These are phyloP conservation scores for Pavo muticus DNA, from an alignment of 2,113 vertebrate genomes.

Conservation along the genomic window DNA sequence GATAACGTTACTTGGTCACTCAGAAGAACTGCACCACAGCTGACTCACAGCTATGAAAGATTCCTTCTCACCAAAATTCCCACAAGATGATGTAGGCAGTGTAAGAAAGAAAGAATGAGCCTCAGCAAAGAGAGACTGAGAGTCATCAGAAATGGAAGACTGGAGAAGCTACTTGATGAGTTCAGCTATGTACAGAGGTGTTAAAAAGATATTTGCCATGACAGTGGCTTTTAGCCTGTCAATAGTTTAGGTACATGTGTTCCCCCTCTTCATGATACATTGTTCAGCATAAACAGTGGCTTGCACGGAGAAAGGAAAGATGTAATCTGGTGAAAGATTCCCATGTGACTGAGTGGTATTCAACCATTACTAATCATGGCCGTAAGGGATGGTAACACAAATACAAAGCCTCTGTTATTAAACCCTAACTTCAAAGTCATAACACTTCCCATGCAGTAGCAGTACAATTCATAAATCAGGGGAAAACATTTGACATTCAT, in stretches of 20 bases:
- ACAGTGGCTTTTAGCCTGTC: not conserved
- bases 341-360: not conserved
- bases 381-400: not conserved
- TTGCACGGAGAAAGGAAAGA: not conserved
- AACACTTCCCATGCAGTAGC: not conserved
- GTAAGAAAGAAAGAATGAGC: not conserved
- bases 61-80: not conserved
- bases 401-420: not conserved
- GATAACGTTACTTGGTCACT: not conserved
- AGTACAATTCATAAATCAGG: not conserved
- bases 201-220: not conserved
- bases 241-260: not conserved
- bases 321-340: not conserved
- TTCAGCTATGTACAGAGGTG: not conserved
- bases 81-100: rapidly evolving
- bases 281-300: not conserved
- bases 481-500: conserved; percentile 4
- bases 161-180: not conserved
- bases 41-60: not conserved
- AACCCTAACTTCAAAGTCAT: not conserved
- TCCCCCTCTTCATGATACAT: not conserved
- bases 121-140: not conserved
- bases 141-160: not conserved
- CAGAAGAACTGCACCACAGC: not conserved
- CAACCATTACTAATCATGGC: not conserved